A percentile compares a stretch with the other conserved stretches of the same genome.
phyloP scores from a whole-genome alignment of 2,888 invertebrate genomes.

The Andrena hattorfiana region DNA sequence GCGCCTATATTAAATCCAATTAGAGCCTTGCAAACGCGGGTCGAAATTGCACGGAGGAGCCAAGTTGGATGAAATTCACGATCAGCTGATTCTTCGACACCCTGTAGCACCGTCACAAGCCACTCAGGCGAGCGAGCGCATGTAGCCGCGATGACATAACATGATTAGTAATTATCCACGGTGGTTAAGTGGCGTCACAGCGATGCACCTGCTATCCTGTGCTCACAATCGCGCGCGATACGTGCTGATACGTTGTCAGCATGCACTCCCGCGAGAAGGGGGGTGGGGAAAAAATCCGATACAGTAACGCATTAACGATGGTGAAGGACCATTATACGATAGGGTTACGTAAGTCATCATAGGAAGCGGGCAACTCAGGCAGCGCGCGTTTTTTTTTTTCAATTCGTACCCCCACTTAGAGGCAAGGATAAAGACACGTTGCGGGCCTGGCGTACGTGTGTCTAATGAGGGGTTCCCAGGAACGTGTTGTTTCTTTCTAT shows the following conservation, averaged over 20 bases:
- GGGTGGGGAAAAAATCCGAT: background rate
- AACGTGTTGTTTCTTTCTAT: constrained; percentile 45
- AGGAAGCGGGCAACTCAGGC: constrained; percentile 2
- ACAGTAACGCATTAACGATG: background rate
- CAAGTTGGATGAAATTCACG: background rate
- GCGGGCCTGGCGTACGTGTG: background rate
- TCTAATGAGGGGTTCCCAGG: constrained; percentile 45
- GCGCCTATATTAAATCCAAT: too few species aligned
- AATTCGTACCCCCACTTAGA: background rate
- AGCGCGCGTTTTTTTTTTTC: constrained; percentile 3
- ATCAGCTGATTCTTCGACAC: background rate
- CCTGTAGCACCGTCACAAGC: constrained; percentile 2
- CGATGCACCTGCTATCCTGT: constrained; percentile 31
- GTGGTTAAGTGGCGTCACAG: constrained; percentile 33
- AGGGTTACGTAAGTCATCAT: constrained; percentile 12
- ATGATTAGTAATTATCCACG: constrained; percentile 52
- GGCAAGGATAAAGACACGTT: constrained; percentile 41
- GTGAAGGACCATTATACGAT: background rate
- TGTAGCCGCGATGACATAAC: constrained; percentile 49
- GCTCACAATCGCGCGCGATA: background rate
- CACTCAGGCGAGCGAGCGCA: constrained; percentile 10
- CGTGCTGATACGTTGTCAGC: background rate
- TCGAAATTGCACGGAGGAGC: background rate
- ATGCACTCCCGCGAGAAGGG: too few species aligned
- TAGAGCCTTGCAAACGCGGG: too few species aligned